phyloP scores from a whole-genome alignment of 23 tunicate genomes.

The Styela clava region DNA sequence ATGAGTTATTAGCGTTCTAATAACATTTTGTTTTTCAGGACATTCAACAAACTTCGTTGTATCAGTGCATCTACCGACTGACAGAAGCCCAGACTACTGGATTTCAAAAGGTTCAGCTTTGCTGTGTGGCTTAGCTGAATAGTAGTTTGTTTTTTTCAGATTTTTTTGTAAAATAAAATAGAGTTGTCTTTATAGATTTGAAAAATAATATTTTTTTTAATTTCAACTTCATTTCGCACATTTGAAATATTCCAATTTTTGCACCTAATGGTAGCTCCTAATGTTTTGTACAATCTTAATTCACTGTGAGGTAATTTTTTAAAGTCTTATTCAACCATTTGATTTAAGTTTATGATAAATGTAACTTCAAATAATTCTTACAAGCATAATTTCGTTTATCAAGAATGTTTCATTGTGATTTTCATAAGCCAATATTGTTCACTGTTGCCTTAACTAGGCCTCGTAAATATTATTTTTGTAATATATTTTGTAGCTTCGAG shows the following conservation, averaged over 20 bases:
- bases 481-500: background rate
- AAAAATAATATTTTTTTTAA: background rate
- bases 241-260: background rate
- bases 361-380: too few relatives aligned
- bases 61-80: conserved; percentile 84
- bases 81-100: conserved; percentile 87
- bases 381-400: too few relatives aligned
- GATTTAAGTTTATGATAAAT: too few relatives aligned
- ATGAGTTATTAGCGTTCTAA: too few relatives aligned
- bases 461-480: background rate
- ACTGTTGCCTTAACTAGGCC: background rate
- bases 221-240: background rate
- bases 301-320: background rate
- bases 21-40: too few relatives aligned
- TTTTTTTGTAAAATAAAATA: background rate
- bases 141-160: background rate
- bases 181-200: background rate
- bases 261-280: too few relatives aligned
- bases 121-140: conserved; percentile 87
- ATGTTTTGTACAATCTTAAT: background rate
- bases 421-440: background rate
- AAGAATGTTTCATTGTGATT: background rate
- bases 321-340: too few relatives aligned
- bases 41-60: conserved; percentile 98
- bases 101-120: conserved; percentile 96